These are phyloP conservation scores for Actinemys pallida DNA, from an alignment of 2,113 vertebrate species.

Conservation along the genomic window DNA sequence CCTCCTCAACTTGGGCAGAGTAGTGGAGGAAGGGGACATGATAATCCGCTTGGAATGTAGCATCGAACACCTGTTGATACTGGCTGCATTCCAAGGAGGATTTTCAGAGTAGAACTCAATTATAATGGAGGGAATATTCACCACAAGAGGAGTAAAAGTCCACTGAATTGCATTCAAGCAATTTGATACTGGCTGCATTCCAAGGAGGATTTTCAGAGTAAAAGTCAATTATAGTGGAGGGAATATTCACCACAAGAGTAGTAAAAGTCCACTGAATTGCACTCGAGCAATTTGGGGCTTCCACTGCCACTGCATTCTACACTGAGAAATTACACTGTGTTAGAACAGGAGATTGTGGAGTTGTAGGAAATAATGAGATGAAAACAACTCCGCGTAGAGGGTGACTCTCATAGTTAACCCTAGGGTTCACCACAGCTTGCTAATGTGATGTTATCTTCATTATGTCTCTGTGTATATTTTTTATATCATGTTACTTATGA, in stretches of 20 bases:
- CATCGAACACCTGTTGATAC: conserved; percentile 22
- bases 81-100: conserved; percentile 27
- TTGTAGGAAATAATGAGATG: not conserved
- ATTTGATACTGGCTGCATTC: conserved; percentile 35
- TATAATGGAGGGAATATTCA: conserved; percentile 31
- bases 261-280: conserved; percentile 26
- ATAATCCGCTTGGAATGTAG: not conserved
- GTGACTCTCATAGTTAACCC: not conserved
- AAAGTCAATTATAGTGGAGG: not conserved
- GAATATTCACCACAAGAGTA: conserved; percentile 41
- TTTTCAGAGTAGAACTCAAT: not conserved
- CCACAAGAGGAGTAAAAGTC: conserved; percentile 34
- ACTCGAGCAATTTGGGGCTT: not conserved
- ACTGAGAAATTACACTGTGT: not conserved
- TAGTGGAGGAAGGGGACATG: not conserved
- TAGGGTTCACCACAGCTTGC: not conserved
- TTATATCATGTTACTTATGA: not conserved
- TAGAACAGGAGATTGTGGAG: not conserved
- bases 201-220: not conserved
- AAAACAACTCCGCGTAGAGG: not conserved
- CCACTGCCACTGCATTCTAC: not conserved
- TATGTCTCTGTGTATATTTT: not conserved
- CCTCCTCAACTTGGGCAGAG: not conserved
- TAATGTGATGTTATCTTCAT: not conserved
- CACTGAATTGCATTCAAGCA: conserved; percentile 15